A percentile compares a stretch with the other conserved stretches of the same genome.
Evolutionary conservation across 1,140 invertebrate species (phyloP).

Genomic region (Sarcophaga peregrina): DNA sequence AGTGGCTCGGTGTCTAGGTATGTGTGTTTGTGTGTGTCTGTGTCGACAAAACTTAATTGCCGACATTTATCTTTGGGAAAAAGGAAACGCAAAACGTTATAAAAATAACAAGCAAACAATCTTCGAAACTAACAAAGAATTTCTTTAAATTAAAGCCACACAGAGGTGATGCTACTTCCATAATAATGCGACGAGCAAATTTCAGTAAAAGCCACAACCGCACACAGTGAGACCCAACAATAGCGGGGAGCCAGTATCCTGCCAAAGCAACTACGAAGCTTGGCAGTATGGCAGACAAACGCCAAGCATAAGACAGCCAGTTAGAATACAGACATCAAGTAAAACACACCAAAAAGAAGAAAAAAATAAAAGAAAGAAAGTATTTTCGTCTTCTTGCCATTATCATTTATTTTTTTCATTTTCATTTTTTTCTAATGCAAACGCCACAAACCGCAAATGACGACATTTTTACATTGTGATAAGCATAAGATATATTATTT

Average conservation of each 20-base stretch:
- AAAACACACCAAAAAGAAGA: too few relatives aligned
- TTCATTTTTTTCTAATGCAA: slow-evolving; percentile 21
- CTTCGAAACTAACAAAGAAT: slow-evolving; percentile 11
- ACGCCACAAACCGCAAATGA: slow-evolving; percentile 42
- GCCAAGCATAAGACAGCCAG: not conserved
- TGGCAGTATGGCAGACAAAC: not conserved
- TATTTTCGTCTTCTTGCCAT: not conserved
- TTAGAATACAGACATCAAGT: too few relatives aligned
- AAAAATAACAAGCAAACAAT: slow-evolving; percentile 25
- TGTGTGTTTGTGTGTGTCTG: too few relatives aligned
- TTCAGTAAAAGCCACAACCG: not conserved
- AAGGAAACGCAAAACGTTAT: slow-evolving; percentile 26
- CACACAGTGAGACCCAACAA: not conserved
- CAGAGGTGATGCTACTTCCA: not conserved
- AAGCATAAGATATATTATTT: slow-evolving; percentile 61
- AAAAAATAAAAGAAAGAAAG: too few relatives aligned
- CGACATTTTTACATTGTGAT: slow-evolving; percentile 52
- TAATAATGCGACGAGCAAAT: not conserved
- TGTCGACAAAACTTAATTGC: slow-evolving; percentile 29
- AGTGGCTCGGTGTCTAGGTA: too few relatives aligned
- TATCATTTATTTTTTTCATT: not conserved
- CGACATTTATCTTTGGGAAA: slow-evolving; percentile 31
- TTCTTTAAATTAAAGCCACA: slow-evolving; percentile 14
- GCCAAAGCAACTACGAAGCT: not conserved
- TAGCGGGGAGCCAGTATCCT: not conserved